Evolutionary conservation across 2,113 vertebrate species (phyloP), one percentile per base, ranked within the genome.

Genomic region (Bujurquina vittata): DNA sequence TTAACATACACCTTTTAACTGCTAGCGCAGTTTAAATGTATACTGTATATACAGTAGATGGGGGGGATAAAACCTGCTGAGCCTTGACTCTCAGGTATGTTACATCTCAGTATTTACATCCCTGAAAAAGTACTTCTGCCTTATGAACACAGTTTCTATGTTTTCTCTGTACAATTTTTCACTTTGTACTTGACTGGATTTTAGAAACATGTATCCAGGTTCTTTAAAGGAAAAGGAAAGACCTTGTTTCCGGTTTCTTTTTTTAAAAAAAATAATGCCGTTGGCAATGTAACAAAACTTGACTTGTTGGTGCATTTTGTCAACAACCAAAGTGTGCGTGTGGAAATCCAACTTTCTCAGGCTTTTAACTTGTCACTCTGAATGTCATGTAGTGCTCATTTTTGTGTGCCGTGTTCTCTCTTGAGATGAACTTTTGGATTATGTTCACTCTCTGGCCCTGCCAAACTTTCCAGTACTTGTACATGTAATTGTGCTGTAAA

Each of bases 271-370:
- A n/a, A 14, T 55, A 60, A 75, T 80, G 84, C 79, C 1, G 1
- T 37, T 10, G 20, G 77, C 77, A 78, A 86, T 88, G 80, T 74
- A 82, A 83, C 74, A 61, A 83, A 83, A 90, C 90, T 86, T 86
- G 83, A 93, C 46, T 40, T 88, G 46, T 83, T 81, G 76, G 78
- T 92, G 79, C 58, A 75, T 92, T 89, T 87, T 91, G 84, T 92
- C 75, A 62, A 74, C 90, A 89, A 94, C 95, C 94, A 95, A 95
- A 96, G 91, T 94, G 83, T 88, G 83, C 62, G 67, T 43, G 49
- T 86, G 77, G 56, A 80, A 84, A 74, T 91, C 75, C 6, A 49
- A 77, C 94, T 92, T 37, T 94, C 94, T 94, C 94, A 95, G 93
- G 95, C 90, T 89, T 83, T 81, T 8, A 35, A 75, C 18, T 57